A percentile compares a stretch with the other conserved stretches of the same genome.
These are phyloP conservation scores for Muschampia plurimacula DNA, from an alignment of 2,888 invertebrate species.

Conservation along the genomic window DNA sequence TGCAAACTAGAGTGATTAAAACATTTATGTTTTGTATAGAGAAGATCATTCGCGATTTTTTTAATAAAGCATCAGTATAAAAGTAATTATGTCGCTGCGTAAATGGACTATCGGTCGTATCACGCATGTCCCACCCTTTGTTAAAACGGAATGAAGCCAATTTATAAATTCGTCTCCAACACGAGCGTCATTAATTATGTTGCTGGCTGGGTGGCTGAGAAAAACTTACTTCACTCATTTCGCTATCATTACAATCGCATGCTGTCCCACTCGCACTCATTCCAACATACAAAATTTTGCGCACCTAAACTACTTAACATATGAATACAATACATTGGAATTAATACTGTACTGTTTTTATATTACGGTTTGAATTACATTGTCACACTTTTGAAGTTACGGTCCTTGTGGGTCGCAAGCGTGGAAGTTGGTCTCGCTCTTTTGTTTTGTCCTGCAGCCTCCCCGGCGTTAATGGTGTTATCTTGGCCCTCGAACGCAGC, in stretches of 20 bases:
- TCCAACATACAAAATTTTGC: conserved; percentile 46
- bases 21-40: background rate
- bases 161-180: conserved; percentile 84
- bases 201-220: conserved; percentile 86
- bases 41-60: conserved; percentile 5
- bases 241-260: conserved; percentile 79
- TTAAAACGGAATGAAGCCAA: conserved; percentile 81
- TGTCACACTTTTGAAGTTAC: conserved; percentile 36
- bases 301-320: conserved; percentile 42
- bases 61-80: conserved; percentile 34
- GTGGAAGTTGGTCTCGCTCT: conserved; percentile 63
- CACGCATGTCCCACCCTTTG: conserved; percentile 72
- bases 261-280: conserved; percentile 70
- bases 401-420: conserved; percentile 29
- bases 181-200: conserved; percentile 85
- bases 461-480: conserved; percentile 85
- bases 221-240: conserved; percentile 85
- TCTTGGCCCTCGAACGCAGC: conserved; percentile 82
- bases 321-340: conserved; percentile 10
- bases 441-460: conserved; percentile 75
- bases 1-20: too few species aligned
- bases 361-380: conserved; percentile 41
- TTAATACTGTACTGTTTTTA: conserved; percentile 34
- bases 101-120: conserved; percentile 67
- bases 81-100: conserved; percentile 63